Evolutionary conservation across 2,797 vertebrate species (phyloP), one percentile per base, ranked within the genome.

Genomic region (Danionella dracula): DNA sequence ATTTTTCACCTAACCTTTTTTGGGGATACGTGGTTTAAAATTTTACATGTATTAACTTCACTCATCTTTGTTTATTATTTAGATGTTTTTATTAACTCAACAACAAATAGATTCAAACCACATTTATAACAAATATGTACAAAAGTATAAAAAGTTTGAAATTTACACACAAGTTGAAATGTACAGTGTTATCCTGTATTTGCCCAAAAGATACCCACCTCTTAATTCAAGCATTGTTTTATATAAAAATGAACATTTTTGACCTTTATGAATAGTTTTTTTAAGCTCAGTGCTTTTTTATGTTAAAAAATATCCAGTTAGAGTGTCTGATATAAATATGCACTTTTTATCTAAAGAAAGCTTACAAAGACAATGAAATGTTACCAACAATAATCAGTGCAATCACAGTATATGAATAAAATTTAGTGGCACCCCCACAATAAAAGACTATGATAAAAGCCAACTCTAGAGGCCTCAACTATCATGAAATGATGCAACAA

Each of bases 41-140:
- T n/a, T n/a, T n/a, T n/a, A n/a, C n/a, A n/a, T n/a, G n/a, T n/a
- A n/a, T n/a, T n/a, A n/a, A n/a, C n/a, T n/a, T n/a, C n/a, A n/a
- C n/a, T n/a, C n/a, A n/a, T n/a, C n/a, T n/a, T n/a, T n/a, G n/a
- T n/a, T n/a, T n/a, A n/a, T n/a, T n/a, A n/a, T n/a, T n/a, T n/a
- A n/a, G n/a, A n/a, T n/a, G n/a, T n/a, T n/a, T n/a, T n/a, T n/a
- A n/a, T n/a, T n/a, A 54, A 41, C 38, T 31, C 17, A 20, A 17
- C 13, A 66, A 31, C 13, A 31, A 23, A 29, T 37, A 2, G 19
- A 16, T 40, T 59, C 9, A 9, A 45, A 49, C 42, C 1, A 15
- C 10, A n/a, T 74, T 71, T 74, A 74, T 67, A 70, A 70, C 57
- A 74, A 50, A 53, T 67, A 71, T 74, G 20, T 74, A 71, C 58